A percentile compares a stretch with the other conserved stretches of the same genome.
phyloP scores from a whole-genome alignment of 2,888 invertebrate genomes.

The Cantharis lateralis region DNA sequence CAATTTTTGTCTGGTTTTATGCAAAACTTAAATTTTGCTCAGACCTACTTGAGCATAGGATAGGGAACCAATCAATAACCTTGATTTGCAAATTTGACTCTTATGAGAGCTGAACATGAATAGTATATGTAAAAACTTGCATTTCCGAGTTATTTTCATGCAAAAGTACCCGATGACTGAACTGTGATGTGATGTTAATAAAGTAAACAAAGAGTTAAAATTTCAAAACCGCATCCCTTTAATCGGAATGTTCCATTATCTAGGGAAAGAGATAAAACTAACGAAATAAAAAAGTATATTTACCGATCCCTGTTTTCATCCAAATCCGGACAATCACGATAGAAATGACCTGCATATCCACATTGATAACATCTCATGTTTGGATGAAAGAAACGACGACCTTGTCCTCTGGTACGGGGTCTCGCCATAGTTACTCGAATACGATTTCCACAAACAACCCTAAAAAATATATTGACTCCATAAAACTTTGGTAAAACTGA shows the following conservation, averaged over 20 bases:
- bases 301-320: constrained; percentile 51
- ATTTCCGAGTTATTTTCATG: too few relatives aligned
- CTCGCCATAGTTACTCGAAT: constrained; percentile 61
- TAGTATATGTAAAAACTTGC: too few relatives aligned
- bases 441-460: constrained; percentile 58
- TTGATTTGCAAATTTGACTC: too few relatives aligned
- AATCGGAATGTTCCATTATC: neutral
- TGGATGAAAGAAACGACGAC: constrained; percentile 59
- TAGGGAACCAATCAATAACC: too few relatives aligned
- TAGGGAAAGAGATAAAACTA: neutral
- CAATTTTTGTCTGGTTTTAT: too few relatives aligned
- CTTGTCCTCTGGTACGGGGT: constrained; percentile 57
- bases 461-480: constrained; percentile 37
- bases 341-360: constrained; percentile 63
- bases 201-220: neutral
- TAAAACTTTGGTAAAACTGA: constrained; percentile 5
- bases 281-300: constrained; percentile 31
- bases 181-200: neutral
- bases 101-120: too few relatives aligned
- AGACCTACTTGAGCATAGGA: too few relatives aligned
- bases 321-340: constrained; percentile 60
- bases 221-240: neutral
- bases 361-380: constrained; percentile 64
- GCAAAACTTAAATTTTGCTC: too few relatives aligned
- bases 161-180: too few relatives aligned